These are phyloP conservation scores for Macropus fuliginosus DNA, from an alignment of 2,797 vertebrate species.

Conservation along the genomic window DNA sequence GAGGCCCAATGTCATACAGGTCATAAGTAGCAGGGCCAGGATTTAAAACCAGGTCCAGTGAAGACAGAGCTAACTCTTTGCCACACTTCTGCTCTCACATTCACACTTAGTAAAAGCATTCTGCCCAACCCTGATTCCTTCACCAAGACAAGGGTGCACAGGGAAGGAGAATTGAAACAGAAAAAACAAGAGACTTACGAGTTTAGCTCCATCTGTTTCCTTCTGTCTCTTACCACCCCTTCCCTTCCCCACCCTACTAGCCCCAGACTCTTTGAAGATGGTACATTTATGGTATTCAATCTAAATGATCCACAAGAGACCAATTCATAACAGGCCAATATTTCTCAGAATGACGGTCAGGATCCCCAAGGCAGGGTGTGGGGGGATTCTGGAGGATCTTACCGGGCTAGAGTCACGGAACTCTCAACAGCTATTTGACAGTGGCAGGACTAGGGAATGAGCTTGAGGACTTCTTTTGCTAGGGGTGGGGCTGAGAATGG, in stretches of 20 bases:
- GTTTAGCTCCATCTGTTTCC: background rate
- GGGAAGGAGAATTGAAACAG: background rate
- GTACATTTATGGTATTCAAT: background rate
- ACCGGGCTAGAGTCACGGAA: background rate
- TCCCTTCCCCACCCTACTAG: background rate
- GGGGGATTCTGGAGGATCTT: background rate
- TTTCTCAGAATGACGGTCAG: background rate
- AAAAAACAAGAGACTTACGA: background rate
- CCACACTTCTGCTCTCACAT: background rate
- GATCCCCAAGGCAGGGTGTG: background rate
- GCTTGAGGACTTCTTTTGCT: background rate
- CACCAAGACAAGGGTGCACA: background rate
- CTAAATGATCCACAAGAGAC: background rate
- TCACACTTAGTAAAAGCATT: constrained; percentile 18
- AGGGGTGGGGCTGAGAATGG: background rate
- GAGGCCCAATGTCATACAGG: background rate
- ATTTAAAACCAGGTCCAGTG: background rate
- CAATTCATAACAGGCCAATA: background rate
- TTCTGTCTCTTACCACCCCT: background rate
- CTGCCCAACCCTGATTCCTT: background rate
- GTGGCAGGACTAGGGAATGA: background rate
- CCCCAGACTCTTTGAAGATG: background rate
- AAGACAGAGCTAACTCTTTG: background rate
- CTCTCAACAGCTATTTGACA: background rate
- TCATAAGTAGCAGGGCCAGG: background rate